Percentiles rank a stretch among this genome's conserved stretches.
phyloP scores from a whole-genome alignment of 2,888 invertebrate genomes.

The Lepas anatifera region DNA sequence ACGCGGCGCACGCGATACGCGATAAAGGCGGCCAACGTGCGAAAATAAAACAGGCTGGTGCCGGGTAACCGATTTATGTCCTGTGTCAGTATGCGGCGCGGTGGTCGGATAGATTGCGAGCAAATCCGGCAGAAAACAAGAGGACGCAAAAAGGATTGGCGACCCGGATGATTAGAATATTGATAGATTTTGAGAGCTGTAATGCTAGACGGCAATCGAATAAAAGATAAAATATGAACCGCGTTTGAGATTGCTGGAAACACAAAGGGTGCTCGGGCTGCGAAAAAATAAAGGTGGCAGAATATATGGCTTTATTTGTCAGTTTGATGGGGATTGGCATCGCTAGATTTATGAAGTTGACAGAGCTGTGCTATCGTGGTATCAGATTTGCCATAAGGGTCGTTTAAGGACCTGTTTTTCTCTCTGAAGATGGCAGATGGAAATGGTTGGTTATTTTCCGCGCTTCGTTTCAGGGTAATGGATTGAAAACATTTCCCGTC shows the following conservation, averaged over 20 bases:
- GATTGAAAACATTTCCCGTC: no score
- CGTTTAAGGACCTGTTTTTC: neutral
- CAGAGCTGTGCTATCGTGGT: neutral
- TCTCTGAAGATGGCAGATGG: neutral
- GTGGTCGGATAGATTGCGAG: neutral
- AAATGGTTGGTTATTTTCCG: neutral
- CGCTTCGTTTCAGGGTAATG: neutral
- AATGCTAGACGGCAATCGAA: conserved; percentile 9
- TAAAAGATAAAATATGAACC: conserved; percentile 9
- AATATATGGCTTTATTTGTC: conserved; percentile 8
- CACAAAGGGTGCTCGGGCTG: neutral
- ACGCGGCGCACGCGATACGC: neutral
- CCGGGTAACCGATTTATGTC: neutral
- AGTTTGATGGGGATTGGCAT: conserved; percentile 5
- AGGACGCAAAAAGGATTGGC: conserved; percentile 11
- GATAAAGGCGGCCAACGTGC: conserved; percentile 3
- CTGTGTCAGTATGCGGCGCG: conserved; percentile 1
- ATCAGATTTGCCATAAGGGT: neutral
- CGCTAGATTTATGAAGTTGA: conserved; percentile 4
- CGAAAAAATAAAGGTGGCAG: neutral
- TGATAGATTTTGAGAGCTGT: conserved; percentile 11
- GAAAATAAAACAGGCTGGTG: conserved; percentile 1
- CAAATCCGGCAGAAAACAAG: conserved; percentile 11
- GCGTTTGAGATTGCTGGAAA: conserved; percentile 3
- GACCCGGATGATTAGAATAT: conserved; percentile 10